Conservation (phyloP, 2,113 vertebrate species). For the Aptenodytes forsteri region DNA sequence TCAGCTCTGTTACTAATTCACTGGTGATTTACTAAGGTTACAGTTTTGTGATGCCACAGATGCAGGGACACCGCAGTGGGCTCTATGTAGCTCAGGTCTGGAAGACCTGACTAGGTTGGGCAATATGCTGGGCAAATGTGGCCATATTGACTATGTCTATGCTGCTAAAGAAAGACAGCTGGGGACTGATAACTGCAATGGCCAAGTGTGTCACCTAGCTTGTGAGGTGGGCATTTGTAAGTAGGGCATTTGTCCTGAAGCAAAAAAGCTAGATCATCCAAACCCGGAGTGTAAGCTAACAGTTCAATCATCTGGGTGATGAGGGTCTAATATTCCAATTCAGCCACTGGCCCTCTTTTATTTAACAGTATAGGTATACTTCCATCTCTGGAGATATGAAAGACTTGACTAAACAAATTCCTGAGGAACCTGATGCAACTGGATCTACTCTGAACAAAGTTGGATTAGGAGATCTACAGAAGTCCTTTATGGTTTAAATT, state of each 20-base stretch:
- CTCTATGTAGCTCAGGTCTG: background rate
- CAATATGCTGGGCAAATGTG: background rate
- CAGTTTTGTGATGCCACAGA: background rate
- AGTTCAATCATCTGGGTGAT: background rate
- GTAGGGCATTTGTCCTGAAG: background rate
- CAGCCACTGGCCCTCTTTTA: background rate
- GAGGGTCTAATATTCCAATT: background rate
- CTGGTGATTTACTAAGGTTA: background rate
- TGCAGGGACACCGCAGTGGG: fast-evolving
- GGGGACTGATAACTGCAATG: background rate
- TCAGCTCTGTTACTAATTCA: background rate
- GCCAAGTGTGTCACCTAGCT: background rate
- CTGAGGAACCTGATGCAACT: background rate
- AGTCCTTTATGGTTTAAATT: background rate
- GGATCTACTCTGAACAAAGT: background rate
- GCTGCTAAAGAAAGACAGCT: background rate
- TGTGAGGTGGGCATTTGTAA: background rate
- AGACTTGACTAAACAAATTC: background rate
- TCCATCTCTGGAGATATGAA: background rate
- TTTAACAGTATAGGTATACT: background rate
- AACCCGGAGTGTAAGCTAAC: background rate
- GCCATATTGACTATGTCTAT: background rate
- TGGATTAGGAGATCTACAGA: background rate
- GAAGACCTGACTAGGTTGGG: background rate
- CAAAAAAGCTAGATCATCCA: background rate